Conservation (phyloP, 2,888 invertebrate genomes). For the Boloria euphrosyne region DNA sequence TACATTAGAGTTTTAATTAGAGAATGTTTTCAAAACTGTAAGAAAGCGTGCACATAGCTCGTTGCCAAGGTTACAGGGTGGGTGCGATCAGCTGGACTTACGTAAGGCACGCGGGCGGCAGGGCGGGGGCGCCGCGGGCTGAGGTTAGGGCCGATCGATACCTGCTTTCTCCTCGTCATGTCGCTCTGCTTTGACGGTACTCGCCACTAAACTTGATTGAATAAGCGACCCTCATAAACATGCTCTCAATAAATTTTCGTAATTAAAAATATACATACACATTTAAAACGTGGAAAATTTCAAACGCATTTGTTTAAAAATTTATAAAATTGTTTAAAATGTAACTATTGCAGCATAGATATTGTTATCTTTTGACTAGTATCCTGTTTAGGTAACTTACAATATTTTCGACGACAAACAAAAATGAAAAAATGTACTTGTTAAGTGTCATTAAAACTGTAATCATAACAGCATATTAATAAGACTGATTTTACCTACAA, state of each 20-base stretch:
- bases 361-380: no score
- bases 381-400: no score
- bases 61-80: conserved; percentile 79
- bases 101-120: conserved; percentile 69
- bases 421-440: no score
- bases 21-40: conserved; percentile 44
- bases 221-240: conserved; percentile 17
- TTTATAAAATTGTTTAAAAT: no score
- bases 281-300: no score
- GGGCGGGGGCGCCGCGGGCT: conserved; percentile 47
- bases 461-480: no score
- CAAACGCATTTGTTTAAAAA: no score
- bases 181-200: conserved; percentile 59
- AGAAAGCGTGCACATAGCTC: conserved; percentile 64
- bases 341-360: no score
- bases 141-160: conserved; percentile 78
- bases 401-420: no score
- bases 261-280: neutral
- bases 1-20: conserved; percentile 8
- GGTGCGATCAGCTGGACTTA: conserved; percentile 81
- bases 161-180: conserved; percentile 70
- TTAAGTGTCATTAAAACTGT: no score
- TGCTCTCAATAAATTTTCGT: neutral
- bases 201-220: conserved; percentile 49
- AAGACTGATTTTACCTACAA: no score